phyloP scores from a whole-genome alignment of 1,140 invertebrate genomes.

The Scaptodrosophila lebanonensis region DNA sequence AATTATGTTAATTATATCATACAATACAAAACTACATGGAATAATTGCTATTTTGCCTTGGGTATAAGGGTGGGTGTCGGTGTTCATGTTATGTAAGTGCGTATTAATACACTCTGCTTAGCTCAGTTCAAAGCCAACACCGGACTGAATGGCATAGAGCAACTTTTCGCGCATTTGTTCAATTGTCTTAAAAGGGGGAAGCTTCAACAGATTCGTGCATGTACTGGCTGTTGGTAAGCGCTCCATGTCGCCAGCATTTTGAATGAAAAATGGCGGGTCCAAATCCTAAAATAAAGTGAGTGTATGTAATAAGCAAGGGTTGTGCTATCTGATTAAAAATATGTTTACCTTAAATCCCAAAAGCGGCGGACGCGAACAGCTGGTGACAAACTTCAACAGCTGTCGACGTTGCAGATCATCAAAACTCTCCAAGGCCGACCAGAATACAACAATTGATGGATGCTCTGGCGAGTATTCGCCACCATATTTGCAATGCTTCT shows the following conservation, averaged over 20 bases:
- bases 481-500: constrained; percentile 88
- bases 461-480: constrained; percentile 91
- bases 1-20: constrained; percentile 57
- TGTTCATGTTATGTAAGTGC: background rate
- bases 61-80: constrained; percentile 37
- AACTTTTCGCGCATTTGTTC: constrained; percentile 89
- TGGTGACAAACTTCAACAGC: constrained; percentile 97
- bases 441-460: constrained; percentile 86
- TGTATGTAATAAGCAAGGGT: background rate
- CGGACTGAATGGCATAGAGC: constrained; percentile 95
- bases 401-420: constrained; percentile 90
- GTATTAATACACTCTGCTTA: constrained; percentile 77
- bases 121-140: constrained; percentile 97
- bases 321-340: background rate
- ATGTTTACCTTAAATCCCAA: constrained; percentile 92
- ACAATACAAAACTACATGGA: constrained; percentile 48
- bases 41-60: constrained; percentile 42
- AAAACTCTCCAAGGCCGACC: constrained; percentile 91
- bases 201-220: constrained; percentile 97
- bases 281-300: constrained; percentile 83
- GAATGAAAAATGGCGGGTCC: constrained; percentile 95
- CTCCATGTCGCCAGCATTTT: constrained; percentile 90
- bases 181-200: constrained; percentile 92
- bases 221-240: constrained; percentile 96
- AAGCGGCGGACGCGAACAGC: constrained; percentile 97